Evolutionary conservation across 64 coral and sea anemone genomes (phyloP).

Genomic region (Porites lutea): DNA sequence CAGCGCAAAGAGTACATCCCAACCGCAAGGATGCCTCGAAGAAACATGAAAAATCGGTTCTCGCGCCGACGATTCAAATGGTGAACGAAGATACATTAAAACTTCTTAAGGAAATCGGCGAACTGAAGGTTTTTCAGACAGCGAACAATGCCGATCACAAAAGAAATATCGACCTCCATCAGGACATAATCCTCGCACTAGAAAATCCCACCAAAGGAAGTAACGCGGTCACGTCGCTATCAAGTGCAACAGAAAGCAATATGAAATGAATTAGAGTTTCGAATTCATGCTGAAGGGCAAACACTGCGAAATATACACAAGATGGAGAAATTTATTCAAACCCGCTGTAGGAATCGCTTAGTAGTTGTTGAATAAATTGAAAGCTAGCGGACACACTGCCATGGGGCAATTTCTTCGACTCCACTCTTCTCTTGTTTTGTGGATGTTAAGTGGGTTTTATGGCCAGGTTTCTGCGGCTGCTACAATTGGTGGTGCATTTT

Average conservation of each 20-base stretch:
- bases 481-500: not conserved
- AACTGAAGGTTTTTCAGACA: slow-evolving; percentile 84
- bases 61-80: slow-evolving; percentile 85
- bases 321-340: slow-evolving; percentile 7
- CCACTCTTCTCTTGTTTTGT: not conserved
- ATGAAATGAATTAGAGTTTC: not conserved
- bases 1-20: slow-evolving; percentile 36
- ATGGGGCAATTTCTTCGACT: not conserved
- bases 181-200: slow-evolving; percentile 90
- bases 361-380: not conserved
- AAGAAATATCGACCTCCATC: slow-evolving; percentile 83
- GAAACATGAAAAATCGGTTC: slow-evolving; percentile 42
- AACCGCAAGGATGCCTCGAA: slow-evolving; percentile 45
- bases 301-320: not conserved
- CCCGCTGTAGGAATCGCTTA: not conserved
- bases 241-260: slow-evolving; percentile 15
- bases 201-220: slow-evolving; percentile 81
- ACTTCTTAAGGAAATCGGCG: slow-evolving; percentile 86
- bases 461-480: slow-evolving; percentile 12
- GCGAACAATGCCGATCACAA: slow-evolving; percentile 78
- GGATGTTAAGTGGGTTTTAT: not conserved
- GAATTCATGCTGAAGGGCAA: not conserved
- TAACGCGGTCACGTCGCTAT: slow-evolving; percentile 22
- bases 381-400: too few relatives aligned
- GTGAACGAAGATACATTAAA: slow-evolving; percentile 88